Base-by-base conservation (phyloP, 2,888 invertebrate genomes). In the Melipona bicolor region DNA sequence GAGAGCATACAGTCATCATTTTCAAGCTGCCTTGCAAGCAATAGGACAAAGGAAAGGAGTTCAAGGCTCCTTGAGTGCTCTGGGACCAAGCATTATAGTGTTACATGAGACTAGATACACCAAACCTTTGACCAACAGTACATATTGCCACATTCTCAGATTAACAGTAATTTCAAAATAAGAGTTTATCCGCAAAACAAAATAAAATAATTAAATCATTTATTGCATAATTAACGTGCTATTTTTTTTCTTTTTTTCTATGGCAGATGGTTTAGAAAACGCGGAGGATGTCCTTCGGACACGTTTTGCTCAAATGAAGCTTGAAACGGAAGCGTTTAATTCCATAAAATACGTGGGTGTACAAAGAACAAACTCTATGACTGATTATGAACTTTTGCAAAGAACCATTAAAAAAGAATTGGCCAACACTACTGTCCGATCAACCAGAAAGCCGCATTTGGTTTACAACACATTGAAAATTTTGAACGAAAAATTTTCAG, bases 101-200 rank as follows among this genome's bases (percentile, higher is more conserved):
- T 97, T 97, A 94, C 98, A 98, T 93, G 97, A 98, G 94, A 97
- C 97, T 1, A 95, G 95, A 72, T 96, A 97, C 91, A 97, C 97
- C 21, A 96, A 96, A 89, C 96, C 96, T 15, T 94, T 97, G 77
- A 95, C 95, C 85, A 95, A 95, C 86, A 95, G 96, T 96, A 92
- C 93, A 95, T 93, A 87, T 84, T 67, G 81, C 77, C n/a, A 89
- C 79, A 85, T 82, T 89, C 79, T 88, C 83, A 84, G 75, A 74
- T 80, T 89, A 87, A 72, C 81, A 88, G 81, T 89, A 89, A 87
- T 87, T 87, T 84, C 77, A 72, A 81, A 67, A 82, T 77, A 73
- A 83, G 79, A 83, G 62, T 71, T 74, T 77, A 24, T 49, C 71
- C 19, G n/a, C 9, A 15, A 61, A n/a, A 56, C n/a, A 24, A n/a